Evolutionary conservation across 2,113 vertebrate species (phyloP), one percentile per base, ranked within the genome.

Genomic region (Zosterops hypoxanthus): DNA sequence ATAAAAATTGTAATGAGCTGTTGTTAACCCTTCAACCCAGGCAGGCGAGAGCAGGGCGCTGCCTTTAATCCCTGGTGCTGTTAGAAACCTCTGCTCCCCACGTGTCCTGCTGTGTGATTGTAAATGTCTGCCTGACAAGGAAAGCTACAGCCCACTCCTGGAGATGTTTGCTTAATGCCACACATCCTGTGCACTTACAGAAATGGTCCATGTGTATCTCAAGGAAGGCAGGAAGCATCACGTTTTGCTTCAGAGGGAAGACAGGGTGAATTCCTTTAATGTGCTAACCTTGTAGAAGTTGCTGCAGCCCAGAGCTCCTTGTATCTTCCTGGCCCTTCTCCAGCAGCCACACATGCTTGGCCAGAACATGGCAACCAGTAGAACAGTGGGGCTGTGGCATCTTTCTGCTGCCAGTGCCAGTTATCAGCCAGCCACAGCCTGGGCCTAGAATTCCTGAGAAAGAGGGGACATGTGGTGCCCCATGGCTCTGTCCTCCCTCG

Each of bases 201-300:
- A 33, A 7, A 24, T 44, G n/a, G 23, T 28, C 36, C 13, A 0
- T 14, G 15, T 0, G 0, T 69, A 50, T 34, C 50, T 59, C 1
- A 4, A 63, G 57, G 53, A 75, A 79, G 28, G 47, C 44, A 6
- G 41, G 52, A 84, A 20, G 14, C 19, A 3, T 49, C 69, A 39
- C 14, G 34, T 70, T 77, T 83, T 60, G 44, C 61, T 92, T 25
- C 3, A 31, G 31, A 90, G n/a, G 16, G 28, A 63, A 41, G 25
- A 56, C n/a, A 68, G 31, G 49, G 23, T 64, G 6, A 8, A 53
- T 64, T 90, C 44, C 8, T 72, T 57, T 53, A 68, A 44, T 68
- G 44, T 59, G 29, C 31, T 69, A 53, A 39, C n/a, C 59, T 61
- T 44, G 33, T 15, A 24, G 50, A 85, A 82, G 41, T 20, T 6